Evolutionary conservation across 2,888 invertebrate genomes (phyloP).

Genomic region (Xylota segnis): DNA sequence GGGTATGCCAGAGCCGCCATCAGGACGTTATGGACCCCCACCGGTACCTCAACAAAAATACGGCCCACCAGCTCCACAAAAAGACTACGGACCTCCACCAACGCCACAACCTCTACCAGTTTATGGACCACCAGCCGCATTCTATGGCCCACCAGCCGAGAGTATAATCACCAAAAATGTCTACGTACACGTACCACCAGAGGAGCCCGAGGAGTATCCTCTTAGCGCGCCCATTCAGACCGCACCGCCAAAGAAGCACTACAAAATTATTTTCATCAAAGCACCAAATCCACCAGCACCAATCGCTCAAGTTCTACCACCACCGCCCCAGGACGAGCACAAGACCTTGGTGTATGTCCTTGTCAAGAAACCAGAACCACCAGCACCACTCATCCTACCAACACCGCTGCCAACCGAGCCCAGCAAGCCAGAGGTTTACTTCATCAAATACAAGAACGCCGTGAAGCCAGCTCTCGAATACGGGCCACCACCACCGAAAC

Average conservation of each 20-base stretch:
- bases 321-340: constrained; percentile 94
- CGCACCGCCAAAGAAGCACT: constrained; percentile 85
- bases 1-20: constrained; percentile 84
- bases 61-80: constrained; percentile 80
- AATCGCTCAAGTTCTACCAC: constrained; percentile 85
- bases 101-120: constrained; percentile 80
- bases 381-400: constrained; percentile 91
- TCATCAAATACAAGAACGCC: constrained; percentile 90
- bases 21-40: constrained; percentile 82
- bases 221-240: constrained; percentile 84
- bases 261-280: constrained; percentile 87
- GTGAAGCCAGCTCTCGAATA: constrained; percentile 82
- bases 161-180: constrained; percentile 84
- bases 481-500: constrained; percentile 81
- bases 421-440: constrained; percentile 95
- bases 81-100: constrained; percentile 81
- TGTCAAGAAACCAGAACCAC: constrained; percentile 95
- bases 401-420: constrained; percentile 93
- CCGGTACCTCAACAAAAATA: constrained; percentile 78
- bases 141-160: constrained; percentile 83
- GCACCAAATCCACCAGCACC: constrained; percentile 85
- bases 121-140: constrained; percentile 83
- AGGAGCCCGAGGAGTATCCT: constrained; percentile 85
- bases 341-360: constrained; percentile 95
- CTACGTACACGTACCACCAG: constrained; percentile 86